Evolutionary conservation across 1,140 invertebrate genomes (phyloP).

Genomic region (Venturia canescens): DNA sequence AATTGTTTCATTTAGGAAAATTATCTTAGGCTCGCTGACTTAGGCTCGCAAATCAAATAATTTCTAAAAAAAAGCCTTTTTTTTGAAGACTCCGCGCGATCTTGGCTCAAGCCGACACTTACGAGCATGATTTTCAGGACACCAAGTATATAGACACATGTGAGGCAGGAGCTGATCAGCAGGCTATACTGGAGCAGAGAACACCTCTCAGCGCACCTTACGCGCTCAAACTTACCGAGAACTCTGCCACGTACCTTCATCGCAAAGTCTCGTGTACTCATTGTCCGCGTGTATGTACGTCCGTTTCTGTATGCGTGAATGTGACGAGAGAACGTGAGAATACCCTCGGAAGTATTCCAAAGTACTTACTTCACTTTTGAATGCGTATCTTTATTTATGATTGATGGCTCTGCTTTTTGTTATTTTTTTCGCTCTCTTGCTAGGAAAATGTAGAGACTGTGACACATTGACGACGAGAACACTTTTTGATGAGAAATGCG

Average conservation of each 20-base stretch:
- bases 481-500: not conserved
- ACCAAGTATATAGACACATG: not conserved
- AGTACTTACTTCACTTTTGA: constrained; percentile 20
- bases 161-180: constrained; percentile 7
- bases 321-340: constrained; percentile 16
- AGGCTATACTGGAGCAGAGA: constrained; percentile 4
- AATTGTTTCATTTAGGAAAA: too few relatives aligned
- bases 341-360: constrained; percentile 16
- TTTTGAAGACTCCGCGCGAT: too few relatives aligned
- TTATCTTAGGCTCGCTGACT: too few relatives aligned
- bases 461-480: not conserved
- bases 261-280: not conserved
- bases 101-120: too few relatives aligned
- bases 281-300: not conserved
- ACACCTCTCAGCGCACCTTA: constrained; percentile 16
- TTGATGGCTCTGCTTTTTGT: not conserved
- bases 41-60: too few relatives aligned
- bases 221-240: constrained; percentile 15
- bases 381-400: constrained; percentile 25
- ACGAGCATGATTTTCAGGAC: too few relatives aligned
- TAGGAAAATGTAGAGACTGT: not conserved
- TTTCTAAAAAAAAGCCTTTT: too few relatives aligned
- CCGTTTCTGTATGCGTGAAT: not conserved
- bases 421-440: not conserved
- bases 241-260: constrained; percentile 7